These are phyloP conservation scores for Leucozona laternaria DNA, from an alignment of 2,888 invertebrate genomes.

Conservation along the genomic window DNA sequence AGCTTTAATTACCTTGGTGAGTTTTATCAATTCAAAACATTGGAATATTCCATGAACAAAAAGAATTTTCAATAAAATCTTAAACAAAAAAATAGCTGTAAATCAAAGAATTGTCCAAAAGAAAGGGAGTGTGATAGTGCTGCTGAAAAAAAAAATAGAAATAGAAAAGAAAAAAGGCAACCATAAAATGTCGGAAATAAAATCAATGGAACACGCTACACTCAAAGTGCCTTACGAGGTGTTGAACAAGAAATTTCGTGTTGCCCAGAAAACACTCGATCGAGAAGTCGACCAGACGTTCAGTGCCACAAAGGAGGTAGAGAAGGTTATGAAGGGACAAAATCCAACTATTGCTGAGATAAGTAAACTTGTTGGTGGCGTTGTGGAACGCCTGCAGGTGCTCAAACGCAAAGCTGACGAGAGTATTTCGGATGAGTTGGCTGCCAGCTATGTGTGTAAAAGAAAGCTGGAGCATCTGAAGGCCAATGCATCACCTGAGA, in stretches of 20 bases:
- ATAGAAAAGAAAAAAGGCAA: constrained; percentile 1
- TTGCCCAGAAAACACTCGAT: constrained; percentile 97
- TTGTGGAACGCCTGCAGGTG: constrained; percentile 94
- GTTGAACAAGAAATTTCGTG: constrained; percentile 97
- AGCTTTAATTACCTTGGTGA: neutral
- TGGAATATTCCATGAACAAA: neutral
- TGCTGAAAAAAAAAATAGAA: constrained; percentile 7
- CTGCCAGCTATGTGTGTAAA: constrained; percentile 96
- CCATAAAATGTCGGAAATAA: constrained; percentile 93
- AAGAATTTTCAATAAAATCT: neutral
- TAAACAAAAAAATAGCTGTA: constrained; percentile 50
- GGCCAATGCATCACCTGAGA: constrained; percentile 80
- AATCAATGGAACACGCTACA: constrained; percentile 97
- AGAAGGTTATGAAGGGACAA: constrained; percentile 84
- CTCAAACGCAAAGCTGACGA: constrained; percentile 98
- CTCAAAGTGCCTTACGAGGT: constrained; percentile 99
- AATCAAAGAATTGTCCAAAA: constrained; percentile 28
- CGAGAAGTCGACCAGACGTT: constrained; percentile 96
- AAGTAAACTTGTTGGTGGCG: constrained; percentile 91
- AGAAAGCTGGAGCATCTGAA: constrained; percentile 95
- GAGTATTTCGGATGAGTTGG: constrained; percentile 95
- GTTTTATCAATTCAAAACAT: neutral
- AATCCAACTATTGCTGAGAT: constrained; percentile 87
- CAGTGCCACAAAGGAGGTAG: constrained; percentile 88
- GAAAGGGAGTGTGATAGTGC: constrained; percentile 58